A percentile compares a stretch with the other conserved stretches of the same genome.
Conservation (phyloP, 2,113 vertebrate genomes). For the Chinchilla lanigera region DNA sequence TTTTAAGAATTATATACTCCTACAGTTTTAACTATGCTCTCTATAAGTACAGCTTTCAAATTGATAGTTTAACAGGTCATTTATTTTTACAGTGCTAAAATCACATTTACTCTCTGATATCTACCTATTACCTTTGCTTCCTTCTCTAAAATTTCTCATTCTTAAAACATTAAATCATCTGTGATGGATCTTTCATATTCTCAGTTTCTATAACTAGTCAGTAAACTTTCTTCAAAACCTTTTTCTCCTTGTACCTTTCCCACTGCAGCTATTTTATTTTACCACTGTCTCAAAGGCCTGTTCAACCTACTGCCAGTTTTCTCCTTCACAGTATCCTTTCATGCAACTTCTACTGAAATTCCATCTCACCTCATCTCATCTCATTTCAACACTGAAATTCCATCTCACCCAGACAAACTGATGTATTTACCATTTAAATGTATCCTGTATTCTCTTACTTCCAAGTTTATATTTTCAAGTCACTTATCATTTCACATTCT, state of each 20-base stretch:
- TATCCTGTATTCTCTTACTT: neutral
- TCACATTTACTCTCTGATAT: constrained; percentile 25
- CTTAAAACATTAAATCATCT: constrained; percentile 38
- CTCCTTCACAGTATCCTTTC: neutral
- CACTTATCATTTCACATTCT: constrained; percentile 52
- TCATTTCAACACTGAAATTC: too few relatives aligned
- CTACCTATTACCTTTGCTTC: neutral
- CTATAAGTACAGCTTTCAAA: neutral
- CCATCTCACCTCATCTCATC: too few relatives aligned
- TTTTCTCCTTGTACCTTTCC: constrained; percentile 6
- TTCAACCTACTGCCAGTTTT: neutral
- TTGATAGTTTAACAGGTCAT: constrained; percentile 21
- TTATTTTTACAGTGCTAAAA: constrained; percentile 28
- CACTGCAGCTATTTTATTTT: neutral
- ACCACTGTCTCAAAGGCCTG: neutral
- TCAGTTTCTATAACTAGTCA: neutral
- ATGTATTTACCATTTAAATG: neutral
- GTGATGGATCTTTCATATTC: neutral
- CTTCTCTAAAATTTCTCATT: constrained; percentile 32
- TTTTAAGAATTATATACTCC: neutral
- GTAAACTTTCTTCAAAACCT: constrained; percentile 30
- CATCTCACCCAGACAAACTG: neutral
- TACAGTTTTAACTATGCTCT: neutral
- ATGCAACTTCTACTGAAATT: neutral
- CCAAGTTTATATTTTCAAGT: constrained; percentile 27